A percentile compares a stretch with the other conserved stretches of the same genome.
Conservation (phyloP, 2,888 invertebrate genomes). For the Eupithecia vulgata region DNA sequence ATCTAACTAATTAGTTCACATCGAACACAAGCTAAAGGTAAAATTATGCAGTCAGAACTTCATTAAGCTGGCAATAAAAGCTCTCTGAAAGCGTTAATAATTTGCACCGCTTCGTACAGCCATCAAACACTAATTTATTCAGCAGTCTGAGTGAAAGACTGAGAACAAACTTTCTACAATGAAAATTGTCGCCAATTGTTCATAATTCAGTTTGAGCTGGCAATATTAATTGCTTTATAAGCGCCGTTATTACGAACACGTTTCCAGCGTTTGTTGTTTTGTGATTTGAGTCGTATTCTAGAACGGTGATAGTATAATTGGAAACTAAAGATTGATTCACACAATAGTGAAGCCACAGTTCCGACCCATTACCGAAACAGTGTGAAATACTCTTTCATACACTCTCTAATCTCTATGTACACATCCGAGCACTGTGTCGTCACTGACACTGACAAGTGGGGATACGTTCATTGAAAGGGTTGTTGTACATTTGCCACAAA, state of each 20-base stretch:
- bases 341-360: too few relatives aligned
- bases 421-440: too few relatives aligned
- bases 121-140: slow-evolving; percentile 37
- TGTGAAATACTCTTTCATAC: too few relatives aligned
- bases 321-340: background rate
- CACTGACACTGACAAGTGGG: too few relatives aligned
- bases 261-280: slow-evolving; percentile 15
- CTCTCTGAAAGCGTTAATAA: slow-evolving; percentile 15
- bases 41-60: slow-evolving; percentile 11
- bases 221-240: slow-evolving; percentile 55
- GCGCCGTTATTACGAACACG: slow-evolving; percentile 44
- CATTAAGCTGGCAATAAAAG: slow-evolving; percentile 7
- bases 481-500: too few relatives aligned
- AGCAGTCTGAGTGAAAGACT: slow-evolving; percentile 36
- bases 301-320: background rate
- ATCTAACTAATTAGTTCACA: background rate
- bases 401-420: too few relatives aligned
- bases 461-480: too few relatives aligned
- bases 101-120: slow-evolving; percentile 25
- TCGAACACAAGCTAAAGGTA: background rate
- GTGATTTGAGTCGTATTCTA: background rate
- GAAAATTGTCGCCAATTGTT: slow-evolving; percentile 50
- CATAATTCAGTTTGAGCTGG: slow-evolving; percentile 53
- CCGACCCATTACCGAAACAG: too few relatives aligned
- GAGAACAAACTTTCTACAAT: slow-evolving; percentile 41